Evolutionary conservation across 2,888 invertebrate genomes (phyloP), one percentile per base, ranked within the genome.

Genomic region (Arge pagana): DNA sequence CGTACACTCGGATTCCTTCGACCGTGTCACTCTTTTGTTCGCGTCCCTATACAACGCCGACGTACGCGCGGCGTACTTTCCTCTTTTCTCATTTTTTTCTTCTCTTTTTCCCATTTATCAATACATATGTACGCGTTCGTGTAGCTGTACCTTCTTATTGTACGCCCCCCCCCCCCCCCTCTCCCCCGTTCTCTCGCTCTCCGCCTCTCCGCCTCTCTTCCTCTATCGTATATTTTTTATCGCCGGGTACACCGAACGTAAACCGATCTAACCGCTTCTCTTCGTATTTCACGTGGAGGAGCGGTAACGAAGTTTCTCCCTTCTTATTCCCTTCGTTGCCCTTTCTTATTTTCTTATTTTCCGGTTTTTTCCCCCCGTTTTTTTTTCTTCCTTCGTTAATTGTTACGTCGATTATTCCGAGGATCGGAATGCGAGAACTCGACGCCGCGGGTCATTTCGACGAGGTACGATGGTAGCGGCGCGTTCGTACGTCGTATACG

Each of bases 51-150:
- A n/a, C n/a, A n/a, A n/a, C n/a, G n/a, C n/a, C n/a, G n/a, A n/a
- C n/a, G n/a, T n/a, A n/a, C n/a, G n/a, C n/a, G n/a, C n/a, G n/a
- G n/a, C 45, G 23, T 42, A 52, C 51, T 30, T 42, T 52, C 45
- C 52, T 49, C 31, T 13, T 31, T 45, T 13, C n/a, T 43, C 28
- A n/a, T 15, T 3, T 10, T n/a, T 7, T 41, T 11, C 21, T 8
- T 4, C 2, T 26, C 31, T 10, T 35, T 35, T 39, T 33, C 18
- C 41, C 39, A 13, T 43, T 53, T 41, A 45, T 53, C 37, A 48
- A 39, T 26, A 19, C 24, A n/a, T 39, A n/a, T n/a, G n/a, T n/a
- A n/a, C 35, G 31, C 11, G 36, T 16, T 30, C 16, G 15, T n/a
- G 10, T 28, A 28, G 28, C 28, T 28, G 28, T n/a, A 7, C 7